These are phyloP conservation scores for Dascyllus trimaculatus DNA, from an alignment of 2,113 vertebrate species.

Conservation along the genomic window DNA sequence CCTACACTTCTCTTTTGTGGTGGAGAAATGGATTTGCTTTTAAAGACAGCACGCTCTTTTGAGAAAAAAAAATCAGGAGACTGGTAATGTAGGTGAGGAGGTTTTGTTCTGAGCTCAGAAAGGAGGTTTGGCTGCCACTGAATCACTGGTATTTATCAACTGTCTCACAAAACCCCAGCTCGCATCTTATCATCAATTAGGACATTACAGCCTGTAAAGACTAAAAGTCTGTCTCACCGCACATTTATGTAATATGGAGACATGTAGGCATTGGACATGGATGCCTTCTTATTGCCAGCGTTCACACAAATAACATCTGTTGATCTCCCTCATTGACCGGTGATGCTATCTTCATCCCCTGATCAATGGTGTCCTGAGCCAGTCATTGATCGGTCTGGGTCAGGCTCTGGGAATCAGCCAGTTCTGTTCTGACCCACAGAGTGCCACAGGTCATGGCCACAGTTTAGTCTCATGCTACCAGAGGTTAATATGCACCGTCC, in stretches of 20 bases:
- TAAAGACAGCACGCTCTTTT: constrained; percentile 59
- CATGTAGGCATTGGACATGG: not conserved
- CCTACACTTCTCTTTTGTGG: constrained; percentile 52
- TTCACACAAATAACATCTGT: constrained; percentile 48
- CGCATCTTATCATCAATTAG: constrained; percentile 46
- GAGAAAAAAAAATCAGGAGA: constrained; percentile 9
- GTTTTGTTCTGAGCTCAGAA: constrained; percentile 57
- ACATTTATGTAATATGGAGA: constrained; percentile 27
- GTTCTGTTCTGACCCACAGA: constrained; percentile 53
- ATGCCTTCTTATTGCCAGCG: constrained; percentile 35
- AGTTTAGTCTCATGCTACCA: constrained; percentile 66
- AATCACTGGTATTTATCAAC: constrained; percentile 50
- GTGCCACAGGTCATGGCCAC: constrained; percentile 59
- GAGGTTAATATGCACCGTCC: constrained; percentile 64
- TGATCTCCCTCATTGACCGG: constrained; percentile 42
- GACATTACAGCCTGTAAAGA: not conserved
- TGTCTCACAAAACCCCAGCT: constrained; percentile 23
- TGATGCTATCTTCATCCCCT: constrained; percentile 57
- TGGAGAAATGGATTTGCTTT: constrained; percentile 66
- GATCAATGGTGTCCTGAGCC: constrained; percentile 70
- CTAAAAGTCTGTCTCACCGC: constrained; percentile 24
- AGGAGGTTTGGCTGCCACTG: constrained; percentile 37
- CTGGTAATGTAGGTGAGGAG: constrained; percentile 28
- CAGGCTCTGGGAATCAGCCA: constrained; percentile 37
- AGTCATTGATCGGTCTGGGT: constrained; percentile 73